Evolutionary conservation across 2,797 vertebrate genomes (phyloP).

Genomic region (Sparus aurata): DNA sequence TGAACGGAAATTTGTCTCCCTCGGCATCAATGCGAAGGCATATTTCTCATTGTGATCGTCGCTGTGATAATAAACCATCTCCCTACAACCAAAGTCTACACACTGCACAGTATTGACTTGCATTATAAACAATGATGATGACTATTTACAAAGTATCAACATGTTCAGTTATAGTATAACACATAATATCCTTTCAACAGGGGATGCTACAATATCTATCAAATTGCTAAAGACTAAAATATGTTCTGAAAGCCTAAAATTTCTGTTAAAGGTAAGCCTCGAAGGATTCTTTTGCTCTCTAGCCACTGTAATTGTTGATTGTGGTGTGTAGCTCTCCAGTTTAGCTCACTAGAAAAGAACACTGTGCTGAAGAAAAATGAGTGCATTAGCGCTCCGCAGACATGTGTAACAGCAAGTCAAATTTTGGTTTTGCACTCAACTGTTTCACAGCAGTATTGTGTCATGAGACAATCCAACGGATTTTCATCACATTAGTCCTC

Average conservation of each 20-base stretch:
- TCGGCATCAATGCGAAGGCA: conserved; percentile 31
- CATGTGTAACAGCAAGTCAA: neutral
- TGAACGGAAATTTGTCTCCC: conserved; percentile 57
- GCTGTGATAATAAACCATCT: conserved; percentile 62
- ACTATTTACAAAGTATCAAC: conserved; percentile 86
- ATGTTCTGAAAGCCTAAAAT: conserved; percentile 71
- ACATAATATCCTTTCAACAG: conserved; percentile 74
- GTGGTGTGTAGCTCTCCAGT: conserved; percentile 20
- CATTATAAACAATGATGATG: conserved; percentile 83
- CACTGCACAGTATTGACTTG: conserved; percentile 80
- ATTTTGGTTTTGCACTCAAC: conserved; percentile 11
- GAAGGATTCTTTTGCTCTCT: conserved; percentile 47
- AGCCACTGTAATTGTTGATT: conserved; percentile 2
- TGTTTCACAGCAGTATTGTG: conserved; percentile 36
- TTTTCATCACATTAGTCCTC: conserved; percentile 34
- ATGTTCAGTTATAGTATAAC: conserved; percentile 76
- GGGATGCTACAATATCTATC: conserved; percentile 84
- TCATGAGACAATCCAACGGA: conserved; percentile 48
- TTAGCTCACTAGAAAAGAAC: conserved; percentile 47
- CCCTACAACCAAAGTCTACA: conserved; percentile 74
- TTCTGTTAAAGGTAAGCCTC: conserved; percentile 62
- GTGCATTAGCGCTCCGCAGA: conserved; percentile 16
- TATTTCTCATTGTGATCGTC: conserved; percentile 56
- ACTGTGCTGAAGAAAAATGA: conserved; percentile 13
- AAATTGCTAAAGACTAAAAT: conserved; percentile 82